Evolutionary conservation across 37 sponge, comb jelly and placozoan species (phyloP), one percentile per base, ranked within the genome.

Genomic region (Chondrilla cf. caribensis): DNA sequence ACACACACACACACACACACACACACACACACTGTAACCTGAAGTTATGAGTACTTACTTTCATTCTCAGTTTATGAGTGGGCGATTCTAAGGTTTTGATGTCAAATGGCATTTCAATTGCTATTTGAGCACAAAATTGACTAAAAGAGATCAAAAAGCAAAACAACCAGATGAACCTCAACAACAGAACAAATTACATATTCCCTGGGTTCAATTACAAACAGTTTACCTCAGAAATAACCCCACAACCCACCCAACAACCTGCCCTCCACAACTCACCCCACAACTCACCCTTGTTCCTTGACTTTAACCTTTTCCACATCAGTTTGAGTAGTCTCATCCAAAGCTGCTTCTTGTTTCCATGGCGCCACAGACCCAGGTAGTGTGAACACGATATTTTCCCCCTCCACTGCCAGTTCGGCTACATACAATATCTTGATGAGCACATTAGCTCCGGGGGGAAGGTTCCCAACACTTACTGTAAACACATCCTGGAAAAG

Each of bases 401-500:
- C 97, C 18, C 93, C 99, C 43, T 91, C 97, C 64, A 94, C 93
- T 24, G 60, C 78, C 76, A 98, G 83, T 84, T 98, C 99, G 36
- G 97, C 91, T n/a, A 98, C 99, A 43, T 96, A 98, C 14, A 90
- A 94, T 58, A 98, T 98, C 93, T 98, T 98, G 82, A 98, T 98
- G 57, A 96, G 93, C 37, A 98, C 94, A 32, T 86, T 93, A 47
- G 96, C 97, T 6, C 92, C 96, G 17, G 99, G 93, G 4, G 99
- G 96, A 21, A 98, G 88, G 84, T 98, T 98, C 18, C 99, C 99
- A 3, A 98, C 94, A 79, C 97, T 96, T 33, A 98, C 90, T 60
- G 99, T 93, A 84, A 98, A 98, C 81, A 98, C 96, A 82, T 98
- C 99, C 94, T 95, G 72, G n/a, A n/a, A n/a, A n/a, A n/a, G n/a